Evolutionary conservation across 2,888 invertebrate species (phyloP).

Genomic region (Odontothrips loti): DNA sequence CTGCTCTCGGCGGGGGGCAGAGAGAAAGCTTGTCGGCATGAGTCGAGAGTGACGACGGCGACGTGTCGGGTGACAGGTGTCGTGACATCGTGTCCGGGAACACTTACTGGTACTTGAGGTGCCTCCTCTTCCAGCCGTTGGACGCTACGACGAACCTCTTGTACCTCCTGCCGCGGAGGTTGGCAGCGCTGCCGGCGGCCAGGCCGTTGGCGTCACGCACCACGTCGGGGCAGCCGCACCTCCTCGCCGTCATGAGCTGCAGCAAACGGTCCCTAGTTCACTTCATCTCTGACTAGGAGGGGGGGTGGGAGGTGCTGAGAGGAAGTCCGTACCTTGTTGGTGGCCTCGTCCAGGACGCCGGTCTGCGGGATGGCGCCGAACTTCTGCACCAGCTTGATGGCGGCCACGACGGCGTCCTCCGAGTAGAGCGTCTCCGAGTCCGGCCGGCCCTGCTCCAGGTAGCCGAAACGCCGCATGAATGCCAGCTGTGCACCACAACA

Average conservation of each 20-base stretch:
- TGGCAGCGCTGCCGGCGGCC: background rate
- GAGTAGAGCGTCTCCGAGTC: conserved; percentile 58
- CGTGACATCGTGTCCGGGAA: too few relatives aligned
- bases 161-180: conserved; percentile 43
- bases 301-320: conserved; percentile 9
- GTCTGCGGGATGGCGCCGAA: conserved; percentile 67
- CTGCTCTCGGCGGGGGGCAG: conserved; percentile 46
- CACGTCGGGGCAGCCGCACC: conserved; percentile 71
- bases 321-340: conserved; percentile 52
- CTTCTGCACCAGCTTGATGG: conserved; percentile 63
- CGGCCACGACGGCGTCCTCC: conserved; percentile 59
- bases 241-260: conserved; percentile 60
- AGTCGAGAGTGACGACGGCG: background rate
- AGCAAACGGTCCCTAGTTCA: conserved; percentile 38
- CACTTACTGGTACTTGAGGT: conserved; percentile 64
- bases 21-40: background rate
- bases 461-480: conserved; percentile 68
- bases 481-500: conserved; percentile 50
- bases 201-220: conserved; percentile 38
- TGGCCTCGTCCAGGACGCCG: conserved; percentile 61
- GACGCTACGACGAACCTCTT: conserved; percentile 60
- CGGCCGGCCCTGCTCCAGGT: conserved; percentile 51
- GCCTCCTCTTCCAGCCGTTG: conserved; percentile 64
- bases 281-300: conserved; percentile 19
- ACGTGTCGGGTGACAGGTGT: background rate